These are phyloP conservation scores for Ormyrus pomaceus DNA, from an alignment of 2,888 invertebrate genomes.

Conservation along the genomic window DNA sequence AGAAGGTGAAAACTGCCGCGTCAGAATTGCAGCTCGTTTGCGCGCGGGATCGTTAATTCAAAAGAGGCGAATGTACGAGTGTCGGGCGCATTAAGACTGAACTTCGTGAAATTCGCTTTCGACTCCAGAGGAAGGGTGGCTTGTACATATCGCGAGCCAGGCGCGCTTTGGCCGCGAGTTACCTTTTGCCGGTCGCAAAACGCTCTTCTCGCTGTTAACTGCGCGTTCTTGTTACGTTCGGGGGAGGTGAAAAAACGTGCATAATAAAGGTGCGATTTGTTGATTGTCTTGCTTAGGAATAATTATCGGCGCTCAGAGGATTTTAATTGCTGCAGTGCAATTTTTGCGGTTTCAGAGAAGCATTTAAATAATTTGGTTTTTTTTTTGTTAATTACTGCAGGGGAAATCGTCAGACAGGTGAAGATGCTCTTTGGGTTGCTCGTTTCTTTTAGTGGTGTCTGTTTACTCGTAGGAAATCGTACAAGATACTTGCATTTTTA, in stretches of 20 bases:
- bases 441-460: too few species aligned
- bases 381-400: neutral
- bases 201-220: neutral
- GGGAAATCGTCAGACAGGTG: neutral
- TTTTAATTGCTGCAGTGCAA: neutral
- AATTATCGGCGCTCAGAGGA: neutral
- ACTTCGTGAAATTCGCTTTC: neutral
- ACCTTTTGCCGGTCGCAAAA: neutral
- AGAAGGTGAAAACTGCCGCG: conserved; percentile 22
- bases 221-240: neutral
- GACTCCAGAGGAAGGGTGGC: conserved; percentile 26
- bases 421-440: too few species aligned
- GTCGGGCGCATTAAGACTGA: neutral
- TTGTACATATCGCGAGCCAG: conserved; percentile 38
- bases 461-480: too few species aligned
- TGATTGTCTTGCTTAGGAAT: neutral
- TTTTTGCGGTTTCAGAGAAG: neutral
- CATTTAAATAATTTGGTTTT: neutral
- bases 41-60: conserved; percentile 21
- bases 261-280: neutral
- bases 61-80: neutral
- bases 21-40: neutral
- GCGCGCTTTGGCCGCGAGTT: neutral
- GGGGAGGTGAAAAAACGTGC: too few species aligned
- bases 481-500: too few species aligned